Evolutionary conservation across 2,888 invertebrate genomes (phyloP), one percentile per base, ranked within the genome.

Genomic region (Lycia hirtaria): DNA sequence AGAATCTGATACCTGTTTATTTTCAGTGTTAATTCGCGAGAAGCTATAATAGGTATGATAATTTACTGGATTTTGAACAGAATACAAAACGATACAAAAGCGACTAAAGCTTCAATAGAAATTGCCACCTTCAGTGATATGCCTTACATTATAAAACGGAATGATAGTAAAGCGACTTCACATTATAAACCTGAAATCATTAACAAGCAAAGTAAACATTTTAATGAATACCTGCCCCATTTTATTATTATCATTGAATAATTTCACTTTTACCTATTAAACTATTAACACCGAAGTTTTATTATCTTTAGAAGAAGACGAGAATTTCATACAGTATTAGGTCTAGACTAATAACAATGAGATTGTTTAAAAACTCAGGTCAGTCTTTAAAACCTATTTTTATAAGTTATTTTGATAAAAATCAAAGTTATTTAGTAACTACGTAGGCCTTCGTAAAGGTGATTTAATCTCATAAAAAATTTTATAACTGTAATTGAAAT

Each of bases 51-150:
- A n/a, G n/a, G n/a, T 69, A 12, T 24, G 24, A 32, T 12, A 43
- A 22, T 35, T 28, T 28, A 30, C 6, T 44, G 6, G n/a, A 41
- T 47, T 50, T 78, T 76, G 75, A 82, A 84, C 82, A 83, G 75
- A 80, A 78, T 74, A 72, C 62, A 72, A 73, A 73, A 71, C 65
- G 50, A 65, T 62, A 63, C 68, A 72, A 68, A 78, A 80, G 80
- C 77, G 79, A 86, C 78, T 82, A 74, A 86, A 83, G 60, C 72
- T 81, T 79, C 67, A 72, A 68, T 61, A 67, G 10, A 64, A 73
- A 77, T 76, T 80, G 75, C 73, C 72, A 73, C 73, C 73, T 68
- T 81, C 70, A 74, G 73, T 88, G 88, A 88, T 88, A 88, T 88
- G 88, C 85, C 71, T 82, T 77, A 73, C 78, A 81, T 76, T 67